A percentile compares a stretch with the other conserved stretches of the same genome.
Evolutionary conservation across 1,140 invertebrate genomes (phyloP).

Genomic region (Belonocnema kinseyi): DNA sequence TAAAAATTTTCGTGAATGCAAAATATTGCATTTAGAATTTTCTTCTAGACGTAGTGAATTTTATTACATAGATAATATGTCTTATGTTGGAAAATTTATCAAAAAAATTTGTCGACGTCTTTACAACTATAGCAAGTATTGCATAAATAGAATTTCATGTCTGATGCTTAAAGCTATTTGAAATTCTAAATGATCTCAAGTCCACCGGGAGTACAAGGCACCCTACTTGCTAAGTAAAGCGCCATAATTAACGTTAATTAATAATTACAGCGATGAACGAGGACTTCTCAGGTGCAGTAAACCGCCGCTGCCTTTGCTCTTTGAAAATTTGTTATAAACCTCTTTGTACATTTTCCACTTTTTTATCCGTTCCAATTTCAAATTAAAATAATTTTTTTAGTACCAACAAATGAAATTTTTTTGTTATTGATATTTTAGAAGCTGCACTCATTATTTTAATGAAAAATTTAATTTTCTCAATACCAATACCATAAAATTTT

Average conservation of each 20-base stretch:
- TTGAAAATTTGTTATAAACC: too few relatives aligned
- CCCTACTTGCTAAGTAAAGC: constrained; percentile 28
- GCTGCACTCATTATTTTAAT: too few relatives aligned
- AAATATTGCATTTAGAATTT: not conserved
- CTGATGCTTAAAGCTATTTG: not conserved
- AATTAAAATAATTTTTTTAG: too few relatives aligned
- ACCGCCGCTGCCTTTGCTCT: not conserved
- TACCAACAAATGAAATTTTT: too few relatives aligned
- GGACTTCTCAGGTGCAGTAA: not conserved
- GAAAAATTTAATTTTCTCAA: too few relatives aligned
- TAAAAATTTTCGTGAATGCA: not conserved
- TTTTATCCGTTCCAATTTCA: too few relatives aligned
- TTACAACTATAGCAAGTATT: constrained; percentile 3
- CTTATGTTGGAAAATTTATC: not conserved
- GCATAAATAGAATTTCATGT: constrained; percentile 14
- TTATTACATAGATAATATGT: not conserved
- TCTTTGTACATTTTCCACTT: too few relatives aligned
- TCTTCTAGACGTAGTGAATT: not conserved
- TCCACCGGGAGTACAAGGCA: not conserved
- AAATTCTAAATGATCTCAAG: not conserved
- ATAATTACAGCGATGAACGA: not conserved
- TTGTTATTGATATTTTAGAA: too few relatives aligned
- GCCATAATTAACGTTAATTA: constrained; percentile 31
- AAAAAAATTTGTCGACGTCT: not conserved
- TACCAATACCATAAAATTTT: too few relatives aligned